These are phyloP conservation scores for Sympetrum striolatum DNA, from an alignment of 2,888 invertebrate genomes.

Conservation along the genomic window DNA sequence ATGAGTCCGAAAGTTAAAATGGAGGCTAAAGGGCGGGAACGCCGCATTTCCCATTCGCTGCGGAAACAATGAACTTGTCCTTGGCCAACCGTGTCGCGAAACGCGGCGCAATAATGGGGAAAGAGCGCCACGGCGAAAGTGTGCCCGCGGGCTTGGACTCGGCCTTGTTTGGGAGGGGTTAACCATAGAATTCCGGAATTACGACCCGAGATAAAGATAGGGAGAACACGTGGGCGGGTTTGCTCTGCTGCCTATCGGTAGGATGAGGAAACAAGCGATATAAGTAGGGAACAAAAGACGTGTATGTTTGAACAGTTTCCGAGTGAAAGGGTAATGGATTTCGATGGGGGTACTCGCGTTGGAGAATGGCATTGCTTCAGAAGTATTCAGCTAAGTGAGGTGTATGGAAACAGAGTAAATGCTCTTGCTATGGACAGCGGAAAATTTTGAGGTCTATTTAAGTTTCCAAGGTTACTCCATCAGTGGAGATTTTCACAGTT, in stretches of 20 bases:
- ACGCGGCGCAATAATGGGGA: conserved; percentile 5
- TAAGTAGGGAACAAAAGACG: not conserved
- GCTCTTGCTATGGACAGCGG: not conserved
- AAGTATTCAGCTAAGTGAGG: not conserved
- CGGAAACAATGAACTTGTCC: not conserved
- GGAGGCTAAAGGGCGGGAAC: not conserved
- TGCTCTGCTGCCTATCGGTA: not conserved
- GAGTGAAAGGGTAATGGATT: no score
- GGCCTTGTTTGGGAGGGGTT: conserved; percentile 15
- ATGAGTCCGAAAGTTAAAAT: not conserved
- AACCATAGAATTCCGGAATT: conserved; percentile 23
- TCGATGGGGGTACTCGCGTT: no score
- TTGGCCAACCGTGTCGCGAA: conserved; percentile 14
- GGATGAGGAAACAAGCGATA: not conserved
- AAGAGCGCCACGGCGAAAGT: not conserved
- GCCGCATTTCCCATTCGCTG: not conserved
- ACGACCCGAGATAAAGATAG: not conserved
- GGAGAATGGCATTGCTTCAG: no score
- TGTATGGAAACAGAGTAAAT: not conserved
- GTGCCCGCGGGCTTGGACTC: not conserved
- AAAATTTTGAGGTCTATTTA: no score
- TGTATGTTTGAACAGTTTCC: no score
- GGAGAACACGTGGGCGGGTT: not conserved
- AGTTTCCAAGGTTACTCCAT: no score
- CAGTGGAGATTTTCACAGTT: no score